These are phyloP conservation scores for Kryptolebias ocellatus DNA, from an alignment of 2,797 vertebrate genomes.

Conservation along the genomic window DNA sequence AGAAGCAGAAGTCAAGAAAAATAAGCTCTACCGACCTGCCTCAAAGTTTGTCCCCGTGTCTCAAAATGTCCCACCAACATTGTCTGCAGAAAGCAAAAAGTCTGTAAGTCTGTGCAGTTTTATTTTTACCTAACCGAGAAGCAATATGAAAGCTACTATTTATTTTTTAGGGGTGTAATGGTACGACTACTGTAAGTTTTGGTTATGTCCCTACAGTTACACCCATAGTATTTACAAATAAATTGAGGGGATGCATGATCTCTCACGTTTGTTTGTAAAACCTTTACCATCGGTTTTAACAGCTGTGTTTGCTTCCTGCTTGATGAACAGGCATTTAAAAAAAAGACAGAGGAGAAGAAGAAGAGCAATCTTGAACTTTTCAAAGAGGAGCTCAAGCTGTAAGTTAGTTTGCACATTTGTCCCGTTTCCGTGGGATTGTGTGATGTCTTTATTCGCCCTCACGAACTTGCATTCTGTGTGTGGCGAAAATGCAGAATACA, in stretches of 20 bases:
- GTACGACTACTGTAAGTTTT: too few relatives aligned
- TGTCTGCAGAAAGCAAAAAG: conserved; percentile 74
- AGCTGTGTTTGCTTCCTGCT: conserved; percentile 4
- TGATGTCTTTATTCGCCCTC: neutral
- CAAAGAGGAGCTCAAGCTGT: conserved; percentile 88
- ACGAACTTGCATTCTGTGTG: neutral
- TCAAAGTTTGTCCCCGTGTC: conserved; percentile 72
- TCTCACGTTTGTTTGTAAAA: neutral
- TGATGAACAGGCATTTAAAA: conserved; percentile 76
- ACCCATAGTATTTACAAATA: too few relatives aligned
- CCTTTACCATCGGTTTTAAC: neutral
- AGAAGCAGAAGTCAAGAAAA: conserved; percentile 80
- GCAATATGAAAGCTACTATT: too few relatives aligned
- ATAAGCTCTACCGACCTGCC: conserved; percentile 81
- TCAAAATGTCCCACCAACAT: conserved; percentile 60
- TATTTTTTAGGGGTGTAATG: too few relatives aligned
- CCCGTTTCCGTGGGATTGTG: neutral
- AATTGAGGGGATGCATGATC: neutral
- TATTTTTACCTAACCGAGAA: neutral
- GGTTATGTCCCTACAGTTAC: too few relatives aligned
- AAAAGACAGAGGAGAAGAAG: conserved; percentile 84
- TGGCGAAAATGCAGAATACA: conserved; percentile 78
- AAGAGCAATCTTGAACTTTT: conserved; percentile 88
- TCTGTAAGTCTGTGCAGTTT: conserved; percentile 69
- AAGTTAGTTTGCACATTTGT: conserved; percentile 37